Percentiles rank a stretch among this genome's conserved stretches.
Evolutionary conservation across 2,797 vertebrate species (phyloP).

Genomic region (Hypotaenidia okinawae): DNA sequence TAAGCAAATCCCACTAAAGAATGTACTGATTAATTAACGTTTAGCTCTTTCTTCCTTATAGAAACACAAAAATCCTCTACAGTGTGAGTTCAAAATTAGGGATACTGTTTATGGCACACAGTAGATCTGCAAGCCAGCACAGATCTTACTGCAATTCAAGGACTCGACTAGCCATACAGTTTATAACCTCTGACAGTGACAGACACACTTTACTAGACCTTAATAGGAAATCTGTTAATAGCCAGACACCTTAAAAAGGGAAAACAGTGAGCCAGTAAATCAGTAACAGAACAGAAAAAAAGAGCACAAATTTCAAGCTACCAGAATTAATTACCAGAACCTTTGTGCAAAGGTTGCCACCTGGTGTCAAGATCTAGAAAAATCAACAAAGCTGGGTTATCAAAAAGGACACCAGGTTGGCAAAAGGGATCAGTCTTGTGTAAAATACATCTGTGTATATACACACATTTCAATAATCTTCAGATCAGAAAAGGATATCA

Average conservation of each 20-base stretch:
- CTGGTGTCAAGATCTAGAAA: neutral
- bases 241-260: neutral
- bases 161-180: neutral
- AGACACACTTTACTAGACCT: neutral
- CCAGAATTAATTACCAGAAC: neutral
- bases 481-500: neutral
- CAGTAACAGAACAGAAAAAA: neutral
- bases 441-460: rapidly evolving
- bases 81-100: neutral
- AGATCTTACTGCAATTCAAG: neutral
- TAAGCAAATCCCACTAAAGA: neutral
- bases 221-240: neutral
- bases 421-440: neutral
- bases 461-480: neutral
- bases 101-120: neutral
- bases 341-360: neutral
- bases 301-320: neutral
- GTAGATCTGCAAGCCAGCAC: neutral
- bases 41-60: neutral
- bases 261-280: neutral
- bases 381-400: neutral
- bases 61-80: neutral
- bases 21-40: neutral
- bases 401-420: too few relatives aligned
- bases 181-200: neutral